These are phyloP conservation scores for Caenorhabditis panamensis DNA, from an alignment of 2,888 invertebrate species.

Conservation along the genomic window DNA sequence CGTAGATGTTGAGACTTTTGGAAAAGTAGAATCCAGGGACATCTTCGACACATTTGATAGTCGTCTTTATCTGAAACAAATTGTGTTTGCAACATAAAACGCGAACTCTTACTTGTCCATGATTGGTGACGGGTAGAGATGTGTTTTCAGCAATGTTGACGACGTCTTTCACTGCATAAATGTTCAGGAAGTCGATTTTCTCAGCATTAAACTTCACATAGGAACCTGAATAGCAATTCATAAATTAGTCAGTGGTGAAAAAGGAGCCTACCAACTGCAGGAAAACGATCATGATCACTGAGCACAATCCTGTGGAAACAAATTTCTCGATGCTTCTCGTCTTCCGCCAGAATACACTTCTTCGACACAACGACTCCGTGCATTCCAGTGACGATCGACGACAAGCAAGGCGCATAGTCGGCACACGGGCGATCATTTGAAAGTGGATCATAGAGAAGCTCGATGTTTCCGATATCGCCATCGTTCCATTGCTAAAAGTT, in stretches of 20 bases:
- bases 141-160: background rate
- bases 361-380: slow-evolving; percentile 28
- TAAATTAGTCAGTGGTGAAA: background rate
- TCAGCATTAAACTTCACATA: slow-evolving; percentile 30
- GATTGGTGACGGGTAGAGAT: background rate
- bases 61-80: slow-evolving; percentile 9
- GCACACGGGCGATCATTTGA: background rate
- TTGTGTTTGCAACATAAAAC: background rate
- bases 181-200: slow-evolving; percentile 22
- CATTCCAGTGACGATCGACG: slow-evolving; percentile 17
- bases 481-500: slow-evolving; percentile 16
- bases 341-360: slow-evolving; percentile 17
- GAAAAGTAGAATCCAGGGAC: slow-evolving; percentile 28
- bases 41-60: background rate
- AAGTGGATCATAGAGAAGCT: background rate
- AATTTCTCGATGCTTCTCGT: background rate
- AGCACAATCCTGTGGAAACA: slow-evolving; percentile 40
- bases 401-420: background rate
- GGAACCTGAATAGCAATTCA: slow-evolving; percentile 6
- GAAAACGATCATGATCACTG: slow-evolving; percentile 14
- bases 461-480: slow-evolving; percentile 10
- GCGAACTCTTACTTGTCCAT: slow-evolving; percentile 5
- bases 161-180: slow-evolving; percentile 12
- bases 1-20: background rate
- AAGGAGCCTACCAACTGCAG: slow-evolving; percentile 13